These are phyloP conservation scores for Conger conger DNA, from an alignment of 2,113 vertebrate genomes.

Conservation along the genomic window DNA sequence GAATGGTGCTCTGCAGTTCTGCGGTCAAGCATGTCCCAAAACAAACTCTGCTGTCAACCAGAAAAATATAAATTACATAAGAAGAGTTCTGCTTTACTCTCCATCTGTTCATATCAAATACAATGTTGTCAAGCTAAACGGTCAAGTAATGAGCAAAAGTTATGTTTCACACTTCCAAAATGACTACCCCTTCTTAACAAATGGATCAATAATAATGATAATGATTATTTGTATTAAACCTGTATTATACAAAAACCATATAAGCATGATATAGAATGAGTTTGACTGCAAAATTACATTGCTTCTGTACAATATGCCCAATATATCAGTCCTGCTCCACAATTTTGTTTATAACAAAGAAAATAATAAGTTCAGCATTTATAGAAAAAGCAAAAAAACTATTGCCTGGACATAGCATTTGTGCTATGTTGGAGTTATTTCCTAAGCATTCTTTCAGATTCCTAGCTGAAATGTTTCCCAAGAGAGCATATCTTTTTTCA, in stretches of 20 bases:
- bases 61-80: background rate
- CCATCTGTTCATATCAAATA: background rate
- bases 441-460: background rate
- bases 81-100: background rate
- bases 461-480: background rate
- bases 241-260: too few species aligned
- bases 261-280: background rate
- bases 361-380: background rate
- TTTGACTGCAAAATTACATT: background rate
- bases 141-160: background rate
- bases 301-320: background rate
- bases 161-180: background rate
- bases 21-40: constrained; percentile 3
- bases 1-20: background rate
- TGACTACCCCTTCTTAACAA: background rate
- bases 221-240: too few species aligned
- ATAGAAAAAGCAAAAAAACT: background rate
- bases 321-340: background rate
- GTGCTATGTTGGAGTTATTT: background rate
- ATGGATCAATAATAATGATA: background rate
- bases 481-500: background rate
- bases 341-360: background rate
- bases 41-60: background rate
- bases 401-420: background rate
- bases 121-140: background rate